phyloP scores from a whole-genome alignment of 2,797 vertebrate genomes.

The Apogon talboti region DNA sequence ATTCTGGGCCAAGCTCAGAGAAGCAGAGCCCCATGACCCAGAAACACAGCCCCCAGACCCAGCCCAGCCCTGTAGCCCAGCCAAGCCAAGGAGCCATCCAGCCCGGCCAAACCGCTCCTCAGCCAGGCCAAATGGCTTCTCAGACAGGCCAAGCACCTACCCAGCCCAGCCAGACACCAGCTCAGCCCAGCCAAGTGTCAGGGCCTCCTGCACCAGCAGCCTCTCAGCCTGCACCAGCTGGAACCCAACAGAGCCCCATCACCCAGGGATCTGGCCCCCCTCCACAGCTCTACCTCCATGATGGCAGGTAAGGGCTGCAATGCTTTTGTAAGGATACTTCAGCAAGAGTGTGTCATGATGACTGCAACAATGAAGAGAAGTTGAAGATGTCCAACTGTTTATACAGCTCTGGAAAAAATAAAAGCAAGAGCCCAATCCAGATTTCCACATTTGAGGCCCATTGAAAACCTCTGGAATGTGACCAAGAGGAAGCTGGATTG shows the following conservation, averaged over 20 bases:
- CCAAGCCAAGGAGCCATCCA: conserved; percentile 80
- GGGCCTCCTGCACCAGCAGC: conserved; percentile 69
- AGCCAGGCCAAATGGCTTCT: conserved; percentile 63
- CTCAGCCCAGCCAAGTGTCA: conserved; percentile 64
- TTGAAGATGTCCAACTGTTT: conserved; percentile 16
- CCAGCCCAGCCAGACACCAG: conserved; percentile 70
- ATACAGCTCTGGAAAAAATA: neutral
- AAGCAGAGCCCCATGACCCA: conserved; percentile 98
- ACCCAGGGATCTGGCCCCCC: conserved; percentile 87
- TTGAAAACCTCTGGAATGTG: too few species aligned
- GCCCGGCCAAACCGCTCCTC: conserved; percentile 66
- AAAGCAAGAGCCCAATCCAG: too few species aligned
- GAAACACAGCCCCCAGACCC: conserved; percentile 92
- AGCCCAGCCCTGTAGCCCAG: conserved; percentile 90
- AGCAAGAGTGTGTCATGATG: neutral
- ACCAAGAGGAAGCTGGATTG: too few species aligned
- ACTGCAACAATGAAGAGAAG: neutral
- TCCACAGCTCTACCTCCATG: conserved; percentile 94
- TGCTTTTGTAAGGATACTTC: neutral
- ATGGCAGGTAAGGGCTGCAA: conserved; percentile 89
- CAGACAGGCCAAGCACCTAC: conserved; percentile 70
- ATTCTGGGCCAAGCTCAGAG: conserved; percentile 95
- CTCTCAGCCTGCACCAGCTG: conserved; percentile 68
- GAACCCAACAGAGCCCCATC: conserved; percentile 82
- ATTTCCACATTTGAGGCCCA: too few species aligned